A percentile compares a stretch with the other conserved stretches of the same genome.
These are phyloP conservation scores for Ips nitidus DNA, from an alignment of 1,140 invertebrate species.

Conservation along the genomic window DNA sequence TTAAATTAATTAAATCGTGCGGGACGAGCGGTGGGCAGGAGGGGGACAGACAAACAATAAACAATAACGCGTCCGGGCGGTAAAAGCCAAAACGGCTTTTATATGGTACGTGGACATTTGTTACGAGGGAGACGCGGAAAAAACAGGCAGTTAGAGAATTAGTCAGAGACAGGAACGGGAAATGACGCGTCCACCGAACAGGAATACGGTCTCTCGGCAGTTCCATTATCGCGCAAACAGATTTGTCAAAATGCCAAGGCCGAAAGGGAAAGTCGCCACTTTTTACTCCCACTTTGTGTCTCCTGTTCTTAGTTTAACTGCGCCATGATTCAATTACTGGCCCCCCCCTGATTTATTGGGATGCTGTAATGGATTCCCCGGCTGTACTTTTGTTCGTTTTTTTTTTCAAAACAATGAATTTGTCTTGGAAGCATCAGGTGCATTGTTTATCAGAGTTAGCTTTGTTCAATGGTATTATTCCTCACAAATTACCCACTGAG, in stretches of 20 bases:
- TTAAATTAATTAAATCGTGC: conserved; percentile 23
- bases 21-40: background rate
- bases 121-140: background rate
- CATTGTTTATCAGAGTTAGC: no score
- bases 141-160: background rate
- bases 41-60: conserved; percentile 10
- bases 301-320: conserved; percentile 28
- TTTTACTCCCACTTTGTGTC: conserved; percentile 29
- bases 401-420: no score
- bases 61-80: conserved; percentile 8
- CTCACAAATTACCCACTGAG: no score
- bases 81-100: conserved; percentile 11
- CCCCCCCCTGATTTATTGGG: conserved; percentile 15
- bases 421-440: no score
- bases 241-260: conserved; percentile 38
- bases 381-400: no score
- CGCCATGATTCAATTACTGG: conserved; percentile 20
- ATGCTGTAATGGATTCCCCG: conserved; percentile 17
- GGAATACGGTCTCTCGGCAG: background rate
- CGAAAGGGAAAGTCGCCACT: conserved; percentile 33
- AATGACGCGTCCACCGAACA: conserved; percentile 17
- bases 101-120: background rate
- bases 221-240: conserved; percentile 34
- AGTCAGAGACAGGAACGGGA: background rate
- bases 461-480: no score